Evolutionary conservation across 1,140 invertebrate species (phyloP).

Genomic region (Zaprionus nigranus): DNA sequence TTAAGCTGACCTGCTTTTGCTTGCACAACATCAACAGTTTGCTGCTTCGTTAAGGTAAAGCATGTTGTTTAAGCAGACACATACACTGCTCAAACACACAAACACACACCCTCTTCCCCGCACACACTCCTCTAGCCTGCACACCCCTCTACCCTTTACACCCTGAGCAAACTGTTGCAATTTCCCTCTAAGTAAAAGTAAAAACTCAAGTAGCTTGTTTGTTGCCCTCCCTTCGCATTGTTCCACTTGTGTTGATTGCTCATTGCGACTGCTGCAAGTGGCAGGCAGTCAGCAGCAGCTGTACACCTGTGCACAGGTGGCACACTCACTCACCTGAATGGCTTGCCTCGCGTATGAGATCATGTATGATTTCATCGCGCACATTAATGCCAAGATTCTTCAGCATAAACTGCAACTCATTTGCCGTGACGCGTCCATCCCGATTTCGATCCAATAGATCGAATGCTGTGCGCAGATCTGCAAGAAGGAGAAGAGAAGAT

Average conservation of each 20-base stretch:
- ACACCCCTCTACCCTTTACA: neutral
- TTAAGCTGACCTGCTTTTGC: slow-evolving; percentile 20
- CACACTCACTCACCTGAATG: slow-evolving; percentile 86
- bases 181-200: slow-evolving; percentile 17
- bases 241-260: slow-evolving; percentile 19
- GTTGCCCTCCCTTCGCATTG: slow-evolving; percentile 8
- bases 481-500: slow-evolving; percentile 55
- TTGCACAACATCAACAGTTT: neutral
- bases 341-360: slow-evolving; percentile 89
- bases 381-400: slow-evolving; percentile 90
- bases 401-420: slow-evolving; percentile 91
- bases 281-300: neutral
- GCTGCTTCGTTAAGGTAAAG: slow-evolving; percentile 3
- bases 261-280: slow-evolving; percentile 1
- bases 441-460: slow-evolving; percentile 89
- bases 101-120: neutral
- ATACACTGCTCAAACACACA: neutral
- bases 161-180: slow-evolving; percentile 57
- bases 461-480: slow-evolving; percentile 90
- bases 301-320: neutral
- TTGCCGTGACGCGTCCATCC: slow-evolving; percentile 89
- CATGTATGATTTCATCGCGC: slow-evolving; percentile 88
- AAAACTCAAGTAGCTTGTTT: slow-evolving; percentile 33
- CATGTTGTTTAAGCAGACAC: neutral
- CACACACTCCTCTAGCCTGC: neutral